These are phyloP conservation scores for Hycleus phaleratus DNA, from an alignment of 1,140 invertebrate species.

Conservation along the genomic window DNA sequence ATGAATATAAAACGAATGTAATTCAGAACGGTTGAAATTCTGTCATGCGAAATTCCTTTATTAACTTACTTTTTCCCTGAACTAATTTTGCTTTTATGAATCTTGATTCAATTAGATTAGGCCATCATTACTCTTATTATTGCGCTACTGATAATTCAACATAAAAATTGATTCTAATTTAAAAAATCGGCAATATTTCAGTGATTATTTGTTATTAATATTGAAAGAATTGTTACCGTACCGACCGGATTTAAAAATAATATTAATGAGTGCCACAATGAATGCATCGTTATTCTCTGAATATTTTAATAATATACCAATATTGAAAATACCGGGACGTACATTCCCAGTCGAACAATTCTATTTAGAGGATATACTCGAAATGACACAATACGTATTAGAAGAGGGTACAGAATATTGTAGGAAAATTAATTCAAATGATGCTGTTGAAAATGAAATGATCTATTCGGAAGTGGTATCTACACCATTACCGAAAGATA, in stretches of 20 bases:
- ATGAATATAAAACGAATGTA: no score
- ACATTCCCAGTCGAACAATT: slow-evolving; percentile 76
- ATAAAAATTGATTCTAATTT: neutral
- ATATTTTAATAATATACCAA: slow-evolving; percentile 65
- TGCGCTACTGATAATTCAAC: neutral
- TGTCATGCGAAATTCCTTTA: no score
- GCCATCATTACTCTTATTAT: no score
- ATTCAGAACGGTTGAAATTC: no score
- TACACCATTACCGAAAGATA: slow-evolving; percentile 47
- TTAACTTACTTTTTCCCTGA: no score
- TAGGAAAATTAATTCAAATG: slow-evolving; percentile 51
- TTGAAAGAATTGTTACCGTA: slow-evolving; percentile 62
- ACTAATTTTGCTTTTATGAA: no score
- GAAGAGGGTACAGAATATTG: slow-evolving; percentile 64
- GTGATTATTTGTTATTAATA: slow-evolving; percentile 76
- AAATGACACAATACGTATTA: slow-evolving; percentile 57
- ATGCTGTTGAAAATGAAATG: slow-evolving; percentile 52
- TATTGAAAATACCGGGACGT: slow-evolving; percentile 66
- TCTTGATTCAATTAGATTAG: no score
- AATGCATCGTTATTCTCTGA: slow-evolving; percentile 70
- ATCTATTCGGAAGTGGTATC: slow-evolving; percentile 42
- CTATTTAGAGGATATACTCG: slow-evolving; percentile 70
- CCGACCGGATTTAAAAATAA: slow-evolving; percentile 67
- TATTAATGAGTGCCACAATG: slow-evolving; percentile 82
- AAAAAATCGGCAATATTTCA: slow-evolving; percentile 31